Evolutionary conservation across 2,888 invertebrate species (phyloP).

Genomic region (Chaitophorus viminalis): DNA sequence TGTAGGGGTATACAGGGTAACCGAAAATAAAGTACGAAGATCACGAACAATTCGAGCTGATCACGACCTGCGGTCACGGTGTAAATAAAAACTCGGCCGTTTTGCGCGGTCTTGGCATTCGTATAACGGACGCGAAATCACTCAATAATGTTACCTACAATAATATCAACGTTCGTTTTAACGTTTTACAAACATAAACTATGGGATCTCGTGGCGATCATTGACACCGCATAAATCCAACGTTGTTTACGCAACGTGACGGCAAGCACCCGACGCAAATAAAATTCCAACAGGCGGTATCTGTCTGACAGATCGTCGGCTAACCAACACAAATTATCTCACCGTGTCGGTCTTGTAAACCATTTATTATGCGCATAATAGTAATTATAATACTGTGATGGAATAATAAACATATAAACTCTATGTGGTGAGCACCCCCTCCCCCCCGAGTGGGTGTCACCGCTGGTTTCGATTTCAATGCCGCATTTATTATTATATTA

Average conservation of each 20-base stretch:
- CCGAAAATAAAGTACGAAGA: too few relatives aligned
- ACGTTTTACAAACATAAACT: neutral
- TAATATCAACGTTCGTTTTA: neutral
- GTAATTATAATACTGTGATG: neutral
- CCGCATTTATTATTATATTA: neutral
- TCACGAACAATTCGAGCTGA: too few relatives aligned
- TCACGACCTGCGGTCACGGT: too few relatives aligned
- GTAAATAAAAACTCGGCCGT: too few relatives aligned
- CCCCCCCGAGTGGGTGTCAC: too few relatives aligned
- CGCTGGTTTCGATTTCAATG: neutral
- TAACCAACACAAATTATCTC: neutral
- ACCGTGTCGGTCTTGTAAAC: neutral
- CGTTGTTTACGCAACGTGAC: neutral
- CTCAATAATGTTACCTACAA: too few relatives aligned
- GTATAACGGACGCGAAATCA: too few relatives aligned
- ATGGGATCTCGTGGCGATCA: neutral
- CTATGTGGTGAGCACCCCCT: too few relatives aligned
- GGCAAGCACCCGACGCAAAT: neutral
- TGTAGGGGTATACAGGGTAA: too few relatives aligned
- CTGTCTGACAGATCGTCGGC: neutral
- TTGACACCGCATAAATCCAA: constrained; percentile 7
- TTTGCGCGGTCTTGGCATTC: too few relatives aligned
- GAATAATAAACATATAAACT: neutral
- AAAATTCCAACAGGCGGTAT: neutral
- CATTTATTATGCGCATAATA: neutral